These are phyloP conservation scores for Apistogramma diplotaenia DNA, from an alignment of 2,113 vertebrate genomes.

Conservation along the genomic window DNA sequence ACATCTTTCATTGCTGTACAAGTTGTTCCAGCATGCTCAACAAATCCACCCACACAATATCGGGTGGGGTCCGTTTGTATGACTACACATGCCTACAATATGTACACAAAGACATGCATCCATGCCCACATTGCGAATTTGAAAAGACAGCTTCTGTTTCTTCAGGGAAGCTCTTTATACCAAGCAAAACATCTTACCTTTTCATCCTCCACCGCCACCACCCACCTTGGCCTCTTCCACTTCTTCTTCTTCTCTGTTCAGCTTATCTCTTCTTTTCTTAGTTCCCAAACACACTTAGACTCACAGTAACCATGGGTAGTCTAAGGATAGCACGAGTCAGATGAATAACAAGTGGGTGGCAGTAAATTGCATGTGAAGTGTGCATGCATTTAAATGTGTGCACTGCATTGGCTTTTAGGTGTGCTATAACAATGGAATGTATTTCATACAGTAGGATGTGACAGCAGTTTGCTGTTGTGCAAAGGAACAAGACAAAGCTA, in stretches of 20 bases:
- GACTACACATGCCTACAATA: neutral
- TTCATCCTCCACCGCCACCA: neutral
- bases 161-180: conserved; percentile 6
- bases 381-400: neutral
- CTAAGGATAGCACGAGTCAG: neutral
- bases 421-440: neutral
- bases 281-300: neutral
- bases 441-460: neutral
- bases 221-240: neutral
- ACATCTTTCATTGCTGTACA: conserved; percentile 29
- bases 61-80: neutral
- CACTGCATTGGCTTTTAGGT: neutral
- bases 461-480: neutral
- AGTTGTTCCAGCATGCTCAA: conserved; percentile 32
- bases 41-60: conserved; percentile 39
- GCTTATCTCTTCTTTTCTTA: neutral
- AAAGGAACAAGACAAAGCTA: neutral
- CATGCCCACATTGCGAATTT: neutral
- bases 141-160: conserved; percentile 19
- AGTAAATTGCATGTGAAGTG: neutral
- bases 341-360: neutral
- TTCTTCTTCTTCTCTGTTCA: neutral
- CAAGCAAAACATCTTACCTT: conserved; percentile 8
- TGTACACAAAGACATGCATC: neutral
- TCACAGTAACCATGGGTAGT: neutral